A percentile compares a stretch with the other conserved stretches of the same genome.
Evolutionary conservation across 1,140 invertebrate genomes (phyloP).

Genomic region (Hesperophylax magnus): DNA sequence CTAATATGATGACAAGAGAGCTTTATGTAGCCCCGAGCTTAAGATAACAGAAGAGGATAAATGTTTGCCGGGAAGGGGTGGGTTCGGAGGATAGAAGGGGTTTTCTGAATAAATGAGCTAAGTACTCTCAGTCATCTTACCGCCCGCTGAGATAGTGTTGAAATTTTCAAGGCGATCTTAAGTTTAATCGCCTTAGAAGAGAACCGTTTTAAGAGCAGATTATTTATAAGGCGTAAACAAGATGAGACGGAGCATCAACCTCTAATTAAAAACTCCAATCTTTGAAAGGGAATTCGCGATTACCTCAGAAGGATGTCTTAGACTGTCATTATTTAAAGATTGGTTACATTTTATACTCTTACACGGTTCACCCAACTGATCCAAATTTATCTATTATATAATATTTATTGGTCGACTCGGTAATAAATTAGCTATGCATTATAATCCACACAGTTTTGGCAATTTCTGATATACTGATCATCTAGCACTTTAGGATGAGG

Average conservation of each 20-base stretch:
- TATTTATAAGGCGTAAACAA: constrained; percentile 31
- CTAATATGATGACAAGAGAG: constrained; percentile 55
- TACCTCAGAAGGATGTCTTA: too few relatives aligned
- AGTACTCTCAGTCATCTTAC: constrained; percentile 42
- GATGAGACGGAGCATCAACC: constrained; percentile 20
- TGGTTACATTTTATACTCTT: too few relatives aligned
- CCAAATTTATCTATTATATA: too few relatives aligned
- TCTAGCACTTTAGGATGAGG: too few relatives aligned
- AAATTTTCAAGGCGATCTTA: constrained; percentile 57
- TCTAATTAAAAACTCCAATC: constrained; percentile 9
- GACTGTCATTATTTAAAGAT: too few relatives aligned
- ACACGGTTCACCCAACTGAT: too few relatives aligned
- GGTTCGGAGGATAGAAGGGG: constrained; percentile 26
- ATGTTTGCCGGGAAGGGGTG: constrained; percentile 47
- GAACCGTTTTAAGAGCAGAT: constrained; percentile 36
- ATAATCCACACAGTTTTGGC: too few relatives aligned
- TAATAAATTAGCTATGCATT: too few relatives aligned
- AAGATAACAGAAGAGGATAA: constrained; percentile 53
- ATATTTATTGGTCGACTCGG: too few relatives aligned
- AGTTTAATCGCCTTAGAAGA: constrained; percentile 53
- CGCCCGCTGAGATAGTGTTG: constrained; percentile 51
- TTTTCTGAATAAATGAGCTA: constrained; percentile 55
- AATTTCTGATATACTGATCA: too few relatives aligned
- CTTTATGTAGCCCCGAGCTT: constrained; percentile 47
- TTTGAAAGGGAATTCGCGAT: too few relatives aligned